These are phyloP conservation scores for Andrena fulva DNA, from an alignment of 2,888 invertebrate species.

Conservation along the genomic window DNA sequence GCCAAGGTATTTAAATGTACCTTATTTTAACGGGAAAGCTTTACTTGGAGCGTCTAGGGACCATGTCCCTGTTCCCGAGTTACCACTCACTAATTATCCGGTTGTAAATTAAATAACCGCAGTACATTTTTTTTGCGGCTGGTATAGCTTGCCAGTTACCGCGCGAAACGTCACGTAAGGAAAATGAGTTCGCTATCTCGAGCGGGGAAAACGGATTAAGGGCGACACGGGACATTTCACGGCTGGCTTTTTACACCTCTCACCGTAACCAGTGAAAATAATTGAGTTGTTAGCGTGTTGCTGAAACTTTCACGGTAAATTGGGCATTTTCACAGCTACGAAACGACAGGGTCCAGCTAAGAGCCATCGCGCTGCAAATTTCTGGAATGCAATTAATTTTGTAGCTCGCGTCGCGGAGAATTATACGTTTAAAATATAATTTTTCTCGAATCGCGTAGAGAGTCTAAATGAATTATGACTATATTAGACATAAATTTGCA, in stretches of 20 bases:
- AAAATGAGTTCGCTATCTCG: constrained; percentile 32
- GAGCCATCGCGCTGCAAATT: constrained; percentile 16
- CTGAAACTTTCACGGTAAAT: constrained; percentile 50
- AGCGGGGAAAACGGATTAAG: constrained; percentile 38
- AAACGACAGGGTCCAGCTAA: constrained; percentile 30
- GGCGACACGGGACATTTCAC: constrained; percentile 32
- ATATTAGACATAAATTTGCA: too few relatives aligned
- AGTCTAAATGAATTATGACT: too few relatives aligned
- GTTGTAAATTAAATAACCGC: constrained; percentile 20
- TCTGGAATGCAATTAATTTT: not conserved
- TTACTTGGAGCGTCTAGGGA: not conserved
- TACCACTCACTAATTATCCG: constrained; percentile 37
- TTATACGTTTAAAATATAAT: too few relatives aligned
- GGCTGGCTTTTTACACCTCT: constrained; percentile 43
- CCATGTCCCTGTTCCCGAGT: not conserved
- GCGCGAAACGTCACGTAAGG: constrained; percentile 6
- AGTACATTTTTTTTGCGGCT: not conserved
- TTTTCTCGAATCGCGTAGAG: too few relatives aligned
- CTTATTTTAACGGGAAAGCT: constrained; percentile 27
- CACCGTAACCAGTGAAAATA: constrained; percentile 41
- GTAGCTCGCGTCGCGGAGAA: not conserved
- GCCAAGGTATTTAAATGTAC: constrained; percentile 28
- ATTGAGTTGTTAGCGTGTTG: constrained; percentile 50
- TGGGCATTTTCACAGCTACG: constrained; percentile 40
- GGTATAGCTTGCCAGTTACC: not conserved